These are phyloP conservation scores for Apodemus speciosus DNA, from an alignment of 2,113 vertebrate genomes.

Conservation along the genomic window DNA sequence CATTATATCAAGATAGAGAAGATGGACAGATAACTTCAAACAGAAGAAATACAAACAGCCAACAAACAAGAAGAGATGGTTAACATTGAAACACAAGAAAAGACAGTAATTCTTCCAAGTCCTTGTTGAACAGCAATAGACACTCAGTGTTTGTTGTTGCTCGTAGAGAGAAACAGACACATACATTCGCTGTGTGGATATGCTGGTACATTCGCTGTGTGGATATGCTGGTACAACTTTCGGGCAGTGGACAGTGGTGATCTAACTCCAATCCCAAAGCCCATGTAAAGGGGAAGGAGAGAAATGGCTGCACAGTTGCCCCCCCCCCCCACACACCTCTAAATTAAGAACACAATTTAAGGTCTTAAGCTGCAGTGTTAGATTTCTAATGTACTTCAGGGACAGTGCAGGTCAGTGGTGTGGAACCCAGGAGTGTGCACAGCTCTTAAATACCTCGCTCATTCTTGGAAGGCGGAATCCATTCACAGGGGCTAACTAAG, in stretches of 20 bases:
- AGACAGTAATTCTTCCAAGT: neutral
- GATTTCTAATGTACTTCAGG: neutral
- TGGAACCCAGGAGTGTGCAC: neutral
- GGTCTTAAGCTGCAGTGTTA: neutral
- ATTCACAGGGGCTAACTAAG: neutral
- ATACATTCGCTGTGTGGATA: neutral
- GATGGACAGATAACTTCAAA: neutral
- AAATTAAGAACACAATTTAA: neutral
- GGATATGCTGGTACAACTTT: neutral
- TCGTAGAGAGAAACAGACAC: neutral
- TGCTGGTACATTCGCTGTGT: neutral
- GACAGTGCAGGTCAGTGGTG: neutral
- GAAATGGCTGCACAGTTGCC: neutral
- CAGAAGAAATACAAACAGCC: neutral
- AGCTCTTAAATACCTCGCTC: neutral
- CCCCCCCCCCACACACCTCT: neutral
- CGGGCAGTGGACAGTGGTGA: neutral
- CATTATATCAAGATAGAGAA: neutral
- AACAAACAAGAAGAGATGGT: neutral
- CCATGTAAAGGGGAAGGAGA: neutral
- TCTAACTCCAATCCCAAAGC: neutral
- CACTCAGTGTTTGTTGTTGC: neutral
- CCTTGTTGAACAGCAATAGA: neutral
- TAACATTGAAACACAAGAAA: neutral
- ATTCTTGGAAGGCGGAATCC: constrained; percentile 22